Percentiles rank a stretch among this genome's conserved stretches.
These are phyloP conservation scores for Ciconia stormi DNA, from an alignment of 2,113 vertebrate species.

Conservation along the genomic window DNA sequence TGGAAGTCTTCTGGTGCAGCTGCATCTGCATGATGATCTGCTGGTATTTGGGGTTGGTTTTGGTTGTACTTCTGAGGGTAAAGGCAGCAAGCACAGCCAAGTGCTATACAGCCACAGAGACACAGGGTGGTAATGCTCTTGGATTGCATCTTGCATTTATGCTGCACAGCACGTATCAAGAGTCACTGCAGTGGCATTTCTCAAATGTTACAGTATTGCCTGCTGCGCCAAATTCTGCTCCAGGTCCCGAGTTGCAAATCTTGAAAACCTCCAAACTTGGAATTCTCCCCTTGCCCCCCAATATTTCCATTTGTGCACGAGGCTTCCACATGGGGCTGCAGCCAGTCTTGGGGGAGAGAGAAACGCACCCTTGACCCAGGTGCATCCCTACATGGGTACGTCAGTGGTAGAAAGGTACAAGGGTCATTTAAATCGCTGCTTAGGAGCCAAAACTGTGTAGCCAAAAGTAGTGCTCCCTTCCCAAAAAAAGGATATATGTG, in stretches of 20 bases:
- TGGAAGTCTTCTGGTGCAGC: background rate
- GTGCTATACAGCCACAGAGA: background rate
- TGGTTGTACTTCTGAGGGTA: background rate
- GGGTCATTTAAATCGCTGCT: background rate
- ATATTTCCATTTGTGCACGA: background rate
- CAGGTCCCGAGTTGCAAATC: background rate
- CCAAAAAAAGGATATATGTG: background rate
- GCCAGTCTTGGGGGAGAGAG: background rate
- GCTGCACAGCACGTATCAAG: background rate
- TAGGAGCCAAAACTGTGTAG: background rate
- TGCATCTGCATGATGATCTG: background rate
- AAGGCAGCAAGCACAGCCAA: background rate
- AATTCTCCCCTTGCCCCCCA: background rate
- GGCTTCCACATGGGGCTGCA: background rate
- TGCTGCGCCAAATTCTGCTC: background rate
- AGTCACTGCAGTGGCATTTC: background rate
- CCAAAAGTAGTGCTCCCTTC: background rate
- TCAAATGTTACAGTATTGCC: background rate
- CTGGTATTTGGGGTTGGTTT: background rate
- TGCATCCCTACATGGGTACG: background rate
- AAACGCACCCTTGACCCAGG: background rate
- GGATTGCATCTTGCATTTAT: background rate
- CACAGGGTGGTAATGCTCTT: background rate
- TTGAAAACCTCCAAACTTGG: background rate
- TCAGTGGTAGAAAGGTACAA: background rate